Evolutionary conservation across 2,797 vertebrate species (phyloP).

Genomic region (Sebastes oblongus): DNA sequence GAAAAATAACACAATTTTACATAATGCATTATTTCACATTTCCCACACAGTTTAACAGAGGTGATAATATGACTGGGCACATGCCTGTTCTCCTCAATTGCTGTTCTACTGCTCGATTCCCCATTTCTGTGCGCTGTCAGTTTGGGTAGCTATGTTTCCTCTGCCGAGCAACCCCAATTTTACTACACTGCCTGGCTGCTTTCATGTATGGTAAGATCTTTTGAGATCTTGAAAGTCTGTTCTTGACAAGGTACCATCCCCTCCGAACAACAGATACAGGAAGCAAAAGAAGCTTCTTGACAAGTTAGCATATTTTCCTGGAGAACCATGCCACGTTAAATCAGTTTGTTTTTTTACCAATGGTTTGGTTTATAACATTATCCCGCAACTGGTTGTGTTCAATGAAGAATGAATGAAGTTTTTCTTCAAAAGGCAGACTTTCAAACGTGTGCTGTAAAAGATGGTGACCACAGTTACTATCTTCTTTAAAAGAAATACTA

Average conservation of each 20-base stretch:
- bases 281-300: neutral
- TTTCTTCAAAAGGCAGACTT: neutral
- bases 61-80: neutral
- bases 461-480: neutral
- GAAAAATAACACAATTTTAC: neutral
- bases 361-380: neutral
- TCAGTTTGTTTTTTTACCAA: neutral
- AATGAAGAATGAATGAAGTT: neutral
- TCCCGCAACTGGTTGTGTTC: neutral
- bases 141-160: neutral
- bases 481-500: neutral
- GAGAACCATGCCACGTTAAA: neutral
- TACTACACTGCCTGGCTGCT: neutral
- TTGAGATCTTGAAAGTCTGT: neutral
- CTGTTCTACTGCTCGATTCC: neutral
- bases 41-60: neutral
- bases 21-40: neutral
- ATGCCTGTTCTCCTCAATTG: neutral
- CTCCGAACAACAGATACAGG: neutral
- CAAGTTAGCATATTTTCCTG: neutral
- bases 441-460: neutral
- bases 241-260: neutral
- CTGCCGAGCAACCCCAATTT: neutral
- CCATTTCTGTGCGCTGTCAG: neutral
- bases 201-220: neutral